These are phyloP conservation scores for Microctenopoma steveboyesi DNA, from an alignment of 2,797 vertebrate genomes.

Conservation along the genomic window DNA sequence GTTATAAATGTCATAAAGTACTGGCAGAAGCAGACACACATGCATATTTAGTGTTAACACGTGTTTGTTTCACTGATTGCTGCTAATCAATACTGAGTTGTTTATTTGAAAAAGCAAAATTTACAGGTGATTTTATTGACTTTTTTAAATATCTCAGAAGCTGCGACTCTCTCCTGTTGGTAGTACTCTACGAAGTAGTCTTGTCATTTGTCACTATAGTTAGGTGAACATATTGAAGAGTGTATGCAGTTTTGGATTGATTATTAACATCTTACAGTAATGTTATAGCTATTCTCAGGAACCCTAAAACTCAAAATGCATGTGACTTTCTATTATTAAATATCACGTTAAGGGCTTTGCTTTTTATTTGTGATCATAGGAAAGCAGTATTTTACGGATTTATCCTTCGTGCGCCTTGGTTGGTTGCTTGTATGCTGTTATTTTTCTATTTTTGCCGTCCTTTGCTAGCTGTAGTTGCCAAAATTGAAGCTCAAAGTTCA, in stretches of 20 bases:
- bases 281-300: not conserved
- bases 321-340: not conserved
- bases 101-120: not conserved
- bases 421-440: slow-evolving; percentile 25
- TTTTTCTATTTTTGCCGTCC: not conserved
- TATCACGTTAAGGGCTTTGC: not conserved
- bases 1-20: slow-evolving; percentile 16
- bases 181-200: not conserved
- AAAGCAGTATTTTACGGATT: slow-evolving; percentile 14
- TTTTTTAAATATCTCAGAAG: slow-evolving; percentile 2
- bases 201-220: not conserved
- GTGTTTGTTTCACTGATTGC: not conserved
- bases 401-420: not conserved
- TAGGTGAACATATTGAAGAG: not conserved
- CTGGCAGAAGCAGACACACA: slow-evolving; percentile 7
- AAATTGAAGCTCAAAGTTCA: slow-evolving; percentile 81
- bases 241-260: not conserved
- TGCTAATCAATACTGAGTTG: not conserved
- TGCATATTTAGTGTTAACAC: not conserved
- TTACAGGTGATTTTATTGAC: not conserved
- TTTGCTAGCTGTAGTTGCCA: slow-evolving; percentile 54
- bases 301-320: not conserved
- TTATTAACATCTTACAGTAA: not conserved
- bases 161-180: not conserved
- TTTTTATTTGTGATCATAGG: not conserved